phyloP scores from a whole-genome alignment of 2,797 vertebrate genomes.

The Morelia viridis region DNA sequence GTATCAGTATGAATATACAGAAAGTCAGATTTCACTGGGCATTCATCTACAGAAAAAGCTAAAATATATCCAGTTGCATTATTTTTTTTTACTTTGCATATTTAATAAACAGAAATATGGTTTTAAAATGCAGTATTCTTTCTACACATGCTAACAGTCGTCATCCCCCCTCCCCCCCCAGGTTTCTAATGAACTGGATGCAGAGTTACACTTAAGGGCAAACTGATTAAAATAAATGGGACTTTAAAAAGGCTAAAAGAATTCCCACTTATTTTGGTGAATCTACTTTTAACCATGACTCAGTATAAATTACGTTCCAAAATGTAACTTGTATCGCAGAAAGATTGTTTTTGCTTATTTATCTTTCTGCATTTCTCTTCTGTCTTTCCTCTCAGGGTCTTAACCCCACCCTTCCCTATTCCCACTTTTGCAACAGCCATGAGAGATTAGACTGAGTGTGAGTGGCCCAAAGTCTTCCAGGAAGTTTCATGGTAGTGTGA shows the following conservation, averaged over 20 bases:
- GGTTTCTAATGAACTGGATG: not conserved
- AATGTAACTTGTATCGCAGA: not conserved
- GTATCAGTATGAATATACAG: constrained; percentile 5
- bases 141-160: not conserved
- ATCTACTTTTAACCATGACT: not conserved
- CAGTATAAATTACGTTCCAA: not conserved
- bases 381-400: not conserved
- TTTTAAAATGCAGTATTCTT: constrained; percentile 16
- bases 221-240: not conserved
- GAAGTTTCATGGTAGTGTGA: not conserved
- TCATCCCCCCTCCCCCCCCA: not conserved
- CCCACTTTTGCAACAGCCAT: not conserved
- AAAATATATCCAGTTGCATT: constrained; percentile 26
- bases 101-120: not conserved
- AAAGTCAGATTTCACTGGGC: not conserved
- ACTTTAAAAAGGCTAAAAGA: not conserved
- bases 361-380: not conserved
- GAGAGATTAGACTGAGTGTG: not conserved
- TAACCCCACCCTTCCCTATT: too few species aligned
- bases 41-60: not conserved
- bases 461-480: not conserved
- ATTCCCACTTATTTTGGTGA: not conserved
- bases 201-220: not conserved
- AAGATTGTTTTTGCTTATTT: not conserved
- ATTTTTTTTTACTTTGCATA: not conserved